A percentile compares a stretch with the other conserved stretches of the same genome.
These are phyloP conservation scores for Drosophila sulfurigaster DNA, from an alignment of 1,140 invertebrate genomes.

Conservation along the genomic window DNA sequence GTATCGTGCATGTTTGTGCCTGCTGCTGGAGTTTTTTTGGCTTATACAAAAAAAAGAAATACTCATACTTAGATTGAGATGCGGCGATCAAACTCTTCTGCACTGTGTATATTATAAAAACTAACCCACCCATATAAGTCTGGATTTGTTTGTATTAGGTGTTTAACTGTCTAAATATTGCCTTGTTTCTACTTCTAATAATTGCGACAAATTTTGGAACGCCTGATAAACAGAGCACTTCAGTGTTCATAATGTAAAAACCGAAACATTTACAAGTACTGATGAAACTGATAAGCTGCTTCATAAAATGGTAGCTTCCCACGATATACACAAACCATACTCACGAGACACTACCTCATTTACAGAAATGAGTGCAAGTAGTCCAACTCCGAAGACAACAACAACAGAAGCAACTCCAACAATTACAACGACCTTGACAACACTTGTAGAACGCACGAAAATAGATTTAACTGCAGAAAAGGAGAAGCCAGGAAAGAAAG, in stretches of 20 bases:
- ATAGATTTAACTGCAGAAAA: conserved; percentile 51
- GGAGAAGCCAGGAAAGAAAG: conserved; percentile 4
- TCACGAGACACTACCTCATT: conserved; percentile 85
- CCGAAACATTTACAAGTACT: conserved; percentile 75
- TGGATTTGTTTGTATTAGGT: conserved; percentile 73
- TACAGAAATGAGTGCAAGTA: conserved; percentile 84
- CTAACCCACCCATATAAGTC: conserved; percentile 62
- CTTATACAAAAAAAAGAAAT: conserved; percentile 32
- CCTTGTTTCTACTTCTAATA: conserved; percentile 73
- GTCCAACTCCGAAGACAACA: conserved; percentile 72
- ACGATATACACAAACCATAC: conserved; percentile 50
- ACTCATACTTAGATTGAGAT: conserved; percentile 50
- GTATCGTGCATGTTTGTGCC: conserved; percentile 74
- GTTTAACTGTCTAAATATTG: conserved; percentile 80
- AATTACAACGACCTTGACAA: conserved; percentile 56
- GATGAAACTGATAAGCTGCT: conserved; percentile 84
- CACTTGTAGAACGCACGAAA: conserved; percentile 66
- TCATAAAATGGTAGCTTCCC: conserved; percentile 73
- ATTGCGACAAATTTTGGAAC: conserved; percentile 61
- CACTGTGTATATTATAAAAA: conserved; percentile 77
- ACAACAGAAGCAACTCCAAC: conserved; percentile 26
- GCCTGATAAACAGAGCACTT: conserved; percentile 83
- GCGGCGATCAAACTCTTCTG: conserved; percentile 45
- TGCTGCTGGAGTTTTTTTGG: conserved; percentile 74
- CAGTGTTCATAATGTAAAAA: conserved; percentile 84